Evolutionary conservation across 2,888 invertebrate genomes (phyloP), one percentile per base, ranked within the genome.

Genomic region (Latrodectus hesperus): DNA sequence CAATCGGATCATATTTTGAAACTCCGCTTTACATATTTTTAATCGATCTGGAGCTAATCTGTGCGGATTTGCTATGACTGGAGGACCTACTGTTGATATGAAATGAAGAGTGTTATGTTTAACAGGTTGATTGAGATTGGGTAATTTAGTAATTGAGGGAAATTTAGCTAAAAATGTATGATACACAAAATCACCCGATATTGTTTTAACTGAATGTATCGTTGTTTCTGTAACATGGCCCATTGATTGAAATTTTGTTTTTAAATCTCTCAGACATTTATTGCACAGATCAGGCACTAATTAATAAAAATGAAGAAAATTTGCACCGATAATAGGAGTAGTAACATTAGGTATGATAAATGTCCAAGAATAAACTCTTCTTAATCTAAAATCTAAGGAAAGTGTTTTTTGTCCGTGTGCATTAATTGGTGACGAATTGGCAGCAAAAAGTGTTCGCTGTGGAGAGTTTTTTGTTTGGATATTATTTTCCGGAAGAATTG

Each of bases 321-420:
- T 83, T 22, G 82, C 86, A 10, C 87, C 90, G 1, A 90, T 26
- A 49, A 89, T 89, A 12, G 90, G 88, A 67, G 26, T 52, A 26
- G 6, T 68, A 1, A 68, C 26, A 68, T 68, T 9, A 17, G 68
- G 17, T 68, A 49, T 6, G n/a, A 65, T 9, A 12, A 65, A 65
- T 11, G 65, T 12, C 12, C 65, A 65, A 65, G 12, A 65, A 17
- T 65, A 17, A 9, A 26, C 11, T 70, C 22, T 17, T 70, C 38
- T 38, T 3, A 17, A 1, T 26, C 17, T 70, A 6, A 17, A 22
- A 70, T 70, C 12, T 17, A 17, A 26, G 17, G 9, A 68, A 17
- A 70, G 38, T n/a, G 70, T 70, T 70, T 22, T 70, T 26, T 70
- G 70, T 26, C 70, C 12, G 38, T 68, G 22, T 2, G 22, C 68